These are phyloP conservation scores for Rhea pennata DNA, from an alignment of 2,113 vertebrate genomes.

Conservation along the genomic window DNA sequence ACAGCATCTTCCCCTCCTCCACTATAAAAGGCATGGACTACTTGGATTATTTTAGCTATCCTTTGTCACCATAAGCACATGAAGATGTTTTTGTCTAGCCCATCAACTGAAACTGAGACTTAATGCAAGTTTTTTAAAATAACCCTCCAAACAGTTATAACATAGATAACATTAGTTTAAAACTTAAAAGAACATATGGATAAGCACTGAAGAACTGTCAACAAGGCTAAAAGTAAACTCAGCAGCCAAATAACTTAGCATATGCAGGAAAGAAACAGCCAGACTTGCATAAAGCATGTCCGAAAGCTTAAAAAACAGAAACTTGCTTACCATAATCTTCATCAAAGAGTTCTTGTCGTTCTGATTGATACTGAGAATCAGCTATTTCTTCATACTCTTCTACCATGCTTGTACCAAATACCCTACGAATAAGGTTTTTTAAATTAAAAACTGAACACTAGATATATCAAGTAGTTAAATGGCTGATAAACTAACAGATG, in stretches of 20 bases:
- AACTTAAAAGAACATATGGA: neutral
- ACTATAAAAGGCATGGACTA: neutral
- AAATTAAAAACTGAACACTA: neutral
- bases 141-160: neutral
- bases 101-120: neutral
- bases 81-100: neutral
- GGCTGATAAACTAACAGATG: neutral
- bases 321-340: slow-evolving; percentile 92
- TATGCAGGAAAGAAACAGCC: rapidly evolving
- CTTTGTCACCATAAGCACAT: neutral
- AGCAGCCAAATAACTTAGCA: neutral
- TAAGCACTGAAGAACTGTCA: neutral
- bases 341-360: slow-evolving; percentile 91
- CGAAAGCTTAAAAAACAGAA: neutral
- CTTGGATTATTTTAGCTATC: neutral
- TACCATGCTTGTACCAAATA: slow-evolving; percentile 99
- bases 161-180: neutral
- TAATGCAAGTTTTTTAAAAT: neutral
- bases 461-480: neutral
- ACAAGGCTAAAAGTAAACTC: neutral
- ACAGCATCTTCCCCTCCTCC: neutral
- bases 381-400: slow-evolving; percentile 99
- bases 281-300: neutral
- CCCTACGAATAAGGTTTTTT: slow-evolving; percentile 75
- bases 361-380: slow-evolving; percentile 94